phyloP scores from a whole-genome alignment of 2,888 invertebrate genomes.

The Neelides folsomi region DNA sequence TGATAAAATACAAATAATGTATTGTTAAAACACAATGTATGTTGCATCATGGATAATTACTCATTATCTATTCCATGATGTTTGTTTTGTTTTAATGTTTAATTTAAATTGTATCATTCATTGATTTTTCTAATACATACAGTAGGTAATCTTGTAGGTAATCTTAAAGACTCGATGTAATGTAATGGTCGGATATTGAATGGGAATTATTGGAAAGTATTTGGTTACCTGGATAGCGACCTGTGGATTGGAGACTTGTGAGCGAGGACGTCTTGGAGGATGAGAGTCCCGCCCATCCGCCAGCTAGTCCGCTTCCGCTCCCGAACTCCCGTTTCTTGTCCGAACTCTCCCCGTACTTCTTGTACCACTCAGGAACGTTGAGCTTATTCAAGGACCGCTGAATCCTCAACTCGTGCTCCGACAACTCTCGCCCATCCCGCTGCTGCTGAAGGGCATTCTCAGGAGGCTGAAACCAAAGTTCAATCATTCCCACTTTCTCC shows the following conservation, averaged over 20 bases:
- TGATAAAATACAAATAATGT: too few species aligned
- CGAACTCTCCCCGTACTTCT: conserved; percentile 42
- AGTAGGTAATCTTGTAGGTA: too few species aligned
- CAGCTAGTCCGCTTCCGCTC: conserved; percentile 29
- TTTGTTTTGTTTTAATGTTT: too few species aligned
- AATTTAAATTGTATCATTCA: too few species aligned
- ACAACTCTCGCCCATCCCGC: conserved; percentile 63
- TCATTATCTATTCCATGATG: too few species aligned
- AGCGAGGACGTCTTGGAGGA: conserved; percentile 28
- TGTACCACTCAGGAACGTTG: conserved; percentile 91
- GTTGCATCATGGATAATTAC: too few species aligned
- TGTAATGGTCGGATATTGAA: too few species aligned
- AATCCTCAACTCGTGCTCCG: conserved; percentile 85
- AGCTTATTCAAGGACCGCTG: conserved; percentile 85
- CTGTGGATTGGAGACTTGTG: conserved; percentile 30
- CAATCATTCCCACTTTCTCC: conserved; percentile 21
- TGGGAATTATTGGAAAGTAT: too few species aligned
- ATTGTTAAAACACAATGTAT: too few species aligned
- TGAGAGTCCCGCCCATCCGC: conserved; percentile 31
- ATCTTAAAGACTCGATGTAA: too few species aligned
- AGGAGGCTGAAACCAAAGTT: conserved; percentile 57
- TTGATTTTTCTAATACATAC: too few species aligned
- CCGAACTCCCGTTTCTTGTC: conserved; percentile 18
- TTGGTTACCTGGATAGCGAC: conserved; percentile 27
- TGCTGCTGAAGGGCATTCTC: conserved; percentile 82